These are phyloP conservation scores for Platycheirus albimanus DNA, from an alignment of 2,888 invertebrate genomes.

Conservation along the genomic window DNA sequence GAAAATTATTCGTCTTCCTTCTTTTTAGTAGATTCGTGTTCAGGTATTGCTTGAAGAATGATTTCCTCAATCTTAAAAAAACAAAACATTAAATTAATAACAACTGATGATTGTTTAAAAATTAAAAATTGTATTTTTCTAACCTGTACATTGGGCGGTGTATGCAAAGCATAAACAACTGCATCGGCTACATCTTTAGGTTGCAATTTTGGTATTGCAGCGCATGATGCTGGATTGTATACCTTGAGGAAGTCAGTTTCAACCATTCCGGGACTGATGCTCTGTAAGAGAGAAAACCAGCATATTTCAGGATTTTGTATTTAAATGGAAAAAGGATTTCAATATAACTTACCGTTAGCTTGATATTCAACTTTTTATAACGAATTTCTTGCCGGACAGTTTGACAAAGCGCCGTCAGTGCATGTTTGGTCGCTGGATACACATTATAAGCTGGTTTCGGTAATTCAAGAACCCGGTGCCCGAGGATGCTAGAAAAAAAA, in stretches of 20 bases:
- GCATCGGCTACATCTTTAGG: conserved; percentile 86
- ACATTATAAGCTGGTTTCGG: conserved; percentile 84
- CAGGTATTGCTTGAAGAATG: conserved; percentile 80
- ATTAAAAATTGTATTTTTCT: conserved; percentile 42
- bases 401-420: conserved; percentile 84
- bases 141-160: conserved; percentile 86
- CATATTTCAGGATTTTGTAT: too few species aligned
- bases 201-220: conserved; percentile 82
- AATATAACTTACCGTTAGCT: conserved; percentile 81
- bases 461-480: conserved; percentile 83
- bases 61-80: conserved; percentile 80
- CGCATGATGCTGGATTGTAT: conserved; percentile 79
- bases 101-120: background rate
- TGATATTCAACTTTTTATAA: conserved; percentile 82
- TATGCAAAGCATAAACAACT: conserved; percentile 85
- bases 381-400: conserved; percentile 85
- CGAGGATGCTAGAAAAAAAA: conserved; percentile 81
- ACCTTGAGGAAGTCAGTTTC: conserved; percentile 84
- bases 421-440: conserved; percentile 85
- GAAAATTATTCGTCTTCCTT: conserved; percentile 7
- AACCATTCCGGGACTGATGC: conserved; percentile 86
- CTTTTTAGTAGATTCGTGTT: conserved; percentile 19
- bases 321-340: too few species aligned
- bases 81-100: conserved; percentile 35
- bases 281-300: too few species aligned